Evolutionary conservation across 2,888 invertebrate genomes (phyloP), one percentile per base, ranked within the genome.

Genomic region (Leptinotarsa rubiginosa): DNA sequence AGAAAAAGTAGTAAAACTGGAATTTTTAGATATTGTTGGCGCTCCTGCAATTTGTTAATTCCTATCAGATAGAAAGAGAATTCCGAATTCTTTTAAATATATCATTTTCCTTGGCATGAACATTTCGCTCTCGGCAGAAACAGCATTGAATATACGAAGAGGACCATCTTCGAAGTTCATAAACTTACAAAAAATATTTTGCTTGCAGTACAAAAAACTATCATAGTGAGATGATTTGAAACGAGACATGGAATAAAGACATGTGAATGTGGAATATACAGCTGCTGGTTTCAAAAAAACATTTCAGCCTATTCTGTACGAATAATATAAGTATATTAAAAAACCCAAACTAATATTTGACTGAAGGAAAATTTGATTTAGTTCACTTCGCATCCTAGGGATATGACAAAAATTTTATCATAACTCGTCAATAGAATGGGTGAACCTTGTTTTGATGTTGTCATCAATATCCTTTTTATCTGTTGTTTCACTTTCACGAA

Each of bases 401-500:
- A 72, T 47, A 20, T 47, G 54, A 65, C 12, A n/a, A 54, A 20
- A 16, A 31, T 47, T 54, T 68, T 52, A 81, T 82, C 82, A 82
- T 81, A 82, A 82, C 64, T 82, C 82, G 65, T 82, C 82, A 47
- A 77, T 77, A 22, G 79, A 76, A 68, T 77, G 79, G 47, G 72
- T 79, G 65, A 73, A 77, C 78, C 77, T 80, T 52, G 79, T 79
- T 75, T 79, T 75, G 75, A 77, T 78, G 56, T 64, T 69, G 18
- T 79, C 75, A 54, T 75, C 70, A 18, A 75, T 72, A 49, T 72
- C 62, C 65, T 70, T 68, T 31, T 71, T 70, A 20, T 77, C 78
- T 20, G 49, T 16, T 16, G 18, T 47, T 59, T 74, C 41, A 65
- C 69, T 65, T 66, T 73, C 69, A 69, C 78, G 62, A 20, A 16